phyloP scores from a whole-genome alignment of 1,140 invertebrate genomes.

The Colletes gigas region DNA sequence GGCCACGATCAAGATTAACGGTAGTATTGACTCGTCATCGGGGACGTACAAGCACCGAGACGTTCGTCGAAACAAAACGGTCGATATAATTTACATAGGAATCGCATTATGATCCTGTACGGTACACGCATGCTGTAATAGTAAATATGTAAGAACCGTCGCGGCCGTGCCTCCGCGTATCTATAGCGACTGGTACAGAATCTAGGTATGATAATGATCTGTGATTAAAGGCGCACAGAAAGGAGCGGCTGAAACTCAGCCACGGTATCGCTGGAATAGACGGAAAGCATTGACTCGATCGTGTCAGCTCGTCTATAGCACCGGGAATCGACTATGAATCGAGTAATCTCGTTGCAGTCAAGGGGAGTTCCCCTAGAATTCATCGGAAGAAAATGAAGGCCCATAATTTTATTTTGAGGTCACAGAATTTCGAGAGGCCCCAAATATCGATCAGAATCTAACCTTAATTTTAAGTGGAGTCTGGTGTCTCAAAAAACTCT shows the following conservation, averaged over 20 bases:
- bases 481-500: too few relatives aligned
- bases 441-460: too few relatives aligned
- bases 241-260: neutral
- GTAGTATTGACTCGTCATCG: constrained; percentile 18
- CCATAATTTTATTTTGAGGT: too few relatives aligned
- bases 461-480: too few relatives aligned
- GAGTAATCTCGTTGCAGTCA: too few relatives aligned
- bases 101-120: constrained; percentile 66
- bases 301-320: neutral
- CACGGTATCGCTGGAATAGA: constrained; percentile 1
- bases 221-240: constrained; percentile 44
- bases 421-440: too few relatives aligned
- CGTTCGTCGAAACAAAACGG: constrained; percentile 10
- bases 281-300: neutral
- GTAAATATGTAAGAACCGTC: constrained; percentile 64
- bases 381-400: too few relatives aligned
- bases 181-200: constrained; percentile 26
- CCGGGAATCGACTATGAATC: neutral
- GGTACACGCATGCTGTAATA: constrained; percentile 66
- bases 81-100: constrained; percentile 65
- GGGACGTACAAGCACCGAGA: neutral
- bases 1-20: constrained; percentile 1
- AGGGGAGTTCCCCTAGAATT: too few relatives aligned
- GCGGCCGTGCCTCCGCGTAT: constrained; percentile 12
- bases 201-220: constrained; percentile 54